Evolutionary conservation across 2,113 vertebrate genomes (phyloP).

Genomic region (Bothrops jararaca): DNA sequence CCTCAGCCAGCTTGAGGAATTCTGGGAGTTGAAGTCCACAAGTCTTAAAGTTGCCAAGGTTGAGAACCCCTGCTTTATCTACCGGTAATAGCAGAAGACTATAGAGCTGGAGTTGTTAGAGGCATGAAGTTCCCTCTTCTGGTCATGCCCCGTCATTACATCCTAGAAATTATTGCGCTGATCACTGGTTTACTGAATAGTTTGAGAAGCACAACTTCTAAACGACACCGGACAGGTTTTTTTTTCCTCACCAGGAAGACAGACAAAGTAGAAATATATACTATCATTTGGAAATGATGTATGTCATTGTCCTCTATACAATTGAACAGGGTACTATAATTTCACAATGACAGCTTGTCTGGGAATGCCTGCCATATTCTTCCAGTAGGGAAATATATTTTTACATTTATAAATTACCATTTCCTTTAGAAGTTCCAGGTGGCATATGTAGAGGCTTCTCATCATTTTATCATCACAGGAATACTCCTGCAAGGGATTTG

Average conservation of each 20-base stretch:
- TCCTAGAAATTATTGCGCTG: neutral
- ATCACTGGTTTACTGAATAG: neutral
- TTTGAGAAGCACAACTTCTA: neutral
- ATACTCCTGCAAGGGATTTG: neutral
- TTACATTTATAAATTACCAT: neutral
- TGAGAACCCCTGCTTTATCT: no score
- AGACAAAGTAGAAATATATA: neutral
- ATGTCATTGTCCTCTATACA: neutral
- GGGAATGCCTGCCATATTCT: neutral
- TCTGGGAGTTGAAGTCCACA: no score
- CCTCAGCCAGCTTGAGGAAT: no score
- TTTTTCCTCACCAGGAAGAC: neutral
- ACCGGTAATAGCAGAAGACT: neutral
- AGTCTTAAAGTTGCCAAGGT: no score
- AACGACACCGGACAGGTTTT: neutral
- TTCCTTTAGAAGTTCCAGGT: neutral
- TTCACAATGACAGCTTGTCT: neutral
- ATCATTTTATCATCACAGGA: neutral
- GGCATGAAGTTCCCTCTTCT: constrained; percentile 7
- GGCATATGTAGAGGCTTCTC: neutral
- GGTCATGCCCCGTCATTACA: neutral
- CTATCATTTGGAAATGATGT: neutral
- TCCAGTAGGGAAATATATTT: neutral
- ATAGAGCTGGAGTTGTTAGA: neutral
- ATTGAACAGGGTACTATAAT: neutral